These are phyloP conservation scores for Gisinianus flammeolus DNA, from an alignment of 2,888 invertebrate species.

Conservation along the genomic window DNA sequence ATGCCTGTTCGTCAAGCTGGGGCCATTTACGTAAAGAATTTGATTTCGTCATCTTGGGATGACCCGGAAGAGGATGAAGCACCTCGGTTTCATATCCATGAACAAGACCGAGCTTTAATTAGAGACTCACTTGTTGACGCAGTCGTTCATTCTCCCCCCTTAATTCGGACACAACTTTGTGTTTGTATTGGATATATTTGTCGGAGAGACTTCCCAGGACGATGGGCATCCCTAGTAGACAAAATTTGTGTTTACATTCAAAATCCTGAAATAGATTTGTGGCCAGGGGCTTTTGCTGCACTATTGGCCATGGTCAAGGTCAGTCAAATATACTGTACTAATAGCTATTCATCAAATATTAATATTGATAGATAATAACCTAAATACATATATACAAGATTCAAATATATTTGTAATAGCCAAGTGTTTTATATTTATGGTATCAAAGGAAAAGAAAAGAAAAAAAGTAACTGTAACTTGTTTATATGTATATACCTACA, in stretches of 20 bases:
- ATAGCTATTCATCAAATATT: too few species aligned
- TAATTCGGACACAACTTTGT: constrained; percentile 80
- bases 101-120: constrained; percentile 93
- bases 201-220: constrained; percentile 92
- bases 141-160: constrained; percentile 80
- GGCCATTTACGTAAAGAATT: constrained; percentile 95
- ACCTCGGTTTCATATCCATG: constrained; percentile 82
- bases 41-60: constrained; percentile 86
- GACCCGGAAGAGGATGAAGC: constrained; percentile 73
- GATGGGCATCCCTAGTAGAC: constrained; percentile 95
- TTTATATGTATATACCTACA: too few species aligned
- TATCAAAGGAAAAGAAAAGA: too few species aligned
- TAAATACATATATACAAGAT: neutral
- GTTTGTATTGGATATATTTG: constrained; percentile 92
- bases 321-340: neutral
- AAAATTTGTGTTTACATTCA: constrained; percentile 92
- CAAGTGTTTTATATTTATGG: too few species aligned
- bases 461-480: too few species aligned
- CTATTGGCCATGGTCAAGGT: constrained; percentile 90
- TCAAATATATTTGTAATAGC: neutral
- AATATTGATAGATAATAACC: too few species aligned
- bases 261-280: constrained; percentile 83
- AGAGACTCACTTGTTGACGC: constrained; percentile 95
- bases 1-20: constrained; percentile 93
- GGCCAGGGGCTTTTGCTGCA: constrained; percentile 90